Base-by-base conservation (phyloP, 2,113 vertebrate species). In the Oncorhynchus nerka region DNA sequence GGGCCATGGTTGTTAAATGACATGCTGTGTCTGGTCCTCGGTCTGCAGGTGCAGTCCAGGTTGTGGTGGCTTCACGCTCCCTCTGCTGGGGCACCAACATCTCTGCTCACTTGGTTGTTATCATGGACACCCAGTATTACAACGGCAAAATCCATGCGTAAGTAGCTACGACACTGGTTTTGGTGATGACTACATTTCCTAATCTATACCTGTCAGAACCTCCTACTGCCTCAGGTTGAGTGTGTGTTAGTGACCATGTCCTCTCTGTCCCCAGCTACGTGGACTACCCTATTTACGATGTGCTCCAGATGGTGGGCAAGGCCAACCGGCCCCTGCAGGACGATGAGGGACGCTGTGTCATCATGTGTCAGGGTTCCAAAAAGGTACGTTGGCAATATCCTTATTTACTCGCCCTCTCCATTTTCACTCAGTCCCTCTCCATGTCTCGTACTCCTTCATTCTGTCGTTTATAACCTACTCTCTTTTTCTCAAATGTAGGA, bases 81-180 rank as follows among this genome's bases (percentile, higher is more conserved):
- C 97, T 99, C 78, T 99, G 98, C 92, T 99, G 98, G 98, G 98
- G 98, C 16, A 96, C 97, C 91, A 99, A 93, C 62, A 95, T 99
- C 79, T 91, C 97, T 0, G 96, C 98, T 0, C 97, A 99, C 83
- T 91, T 99, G 5, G 98, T 99, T 75, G 95, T 98, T 68, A 96
- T 99, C 91, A 99, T 99, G 98, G 98, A 99, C 87, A 99, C 97
- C 0, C 98, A 99, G 86, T 98, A 97, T 93, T 99, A 99, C 93
- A 99, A 99, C 0, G 97, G 98, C 87, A 98, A 98, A 90, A 99
- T 99, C 83, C 97, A 99, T 0, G 96, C 97, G 97, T 99, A 92
- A 34, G 55, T 45, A 13, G 89, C 99, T 24, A 95, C 92, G 0
- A 24, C 4, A 65, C 59, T 1, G 5, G 97, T 75, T 57, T 0